These are phyloP conservation scores for Argyra leucocephala DNA, from an alignment of 2,888 invertebrate species.

Conservation along the genomic window DNA sequence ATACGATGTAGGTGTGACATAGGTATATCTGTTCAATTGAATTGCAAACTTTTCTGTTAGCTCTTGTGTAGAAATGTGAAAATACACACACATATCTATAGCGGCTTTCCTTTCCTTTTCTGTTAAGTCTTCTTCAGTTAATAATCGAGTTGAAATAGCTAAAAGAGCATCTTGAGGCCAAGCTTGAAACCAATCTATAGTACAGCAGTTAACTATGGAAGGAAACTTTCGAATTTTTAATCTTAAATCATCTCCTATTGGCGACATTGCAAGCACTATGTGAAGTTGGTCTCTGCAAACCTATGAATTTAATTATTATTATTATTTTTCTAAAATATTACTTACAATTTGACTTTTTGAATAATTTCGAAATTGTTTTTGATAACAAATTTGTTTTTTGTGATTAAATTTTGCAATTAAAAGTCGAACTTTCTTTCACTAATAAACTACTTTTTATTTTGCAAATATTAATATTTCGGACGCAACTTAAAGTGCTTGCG, in stretches of 20 bases:
- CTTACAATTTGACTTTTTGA: too few relatives aligned
- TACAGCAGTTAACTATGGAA: slow-evolving; percentile 87
- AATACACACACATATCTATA: slow-evolving; percentile 80
- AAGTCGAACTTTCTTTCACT: too few relatives aligned
- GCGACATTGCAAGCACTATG: slow-evolving; percentile 81
- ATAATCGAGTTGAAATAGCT: slow-evolving; percentile 76
- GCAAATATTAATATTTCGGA: too few relatives aligned
- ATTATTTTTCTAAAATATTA: too few relatives aligned
- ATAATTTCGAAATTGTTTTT: too few relatives aligned
- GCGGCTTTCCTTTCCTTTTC: slow-evolving; percentile 64
- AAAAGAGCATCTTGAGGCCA: slow-evolving; percentile 91
- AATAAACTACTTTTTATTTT: too few relatives aligned
- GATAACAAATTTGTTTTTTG: too few relatives aligned
- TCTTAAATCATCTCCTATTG: slow-evolving; percentile 75
- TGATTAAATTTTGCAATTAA: too few relatives aligned
- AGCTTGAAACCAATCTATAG: slow-evolving; percentile 92
- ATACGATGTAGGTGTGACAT: slow-evolving; percentile 90
- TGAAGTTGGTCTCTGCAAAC: slow-evolving; percentile 85
- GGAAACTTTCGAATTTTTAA: slow-evolving; percentile 82
- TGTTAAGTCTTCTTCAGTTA: slow-evolving; percentile 69
- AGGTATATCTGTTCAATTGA: slow-evolving; percentile 66
- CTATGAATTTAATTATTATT: slow-evolving; percentile 34
- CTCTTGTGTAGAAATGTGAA: slow-evolving; percentile 73
- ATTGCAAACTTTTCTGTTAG: slow-evolving; percentile 56
- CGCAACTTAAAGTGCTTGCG: too few relatives aligned